Conservation (phyloP, 2,113 vertebrate genomes). For the Myotis lucifugus region DNA sequence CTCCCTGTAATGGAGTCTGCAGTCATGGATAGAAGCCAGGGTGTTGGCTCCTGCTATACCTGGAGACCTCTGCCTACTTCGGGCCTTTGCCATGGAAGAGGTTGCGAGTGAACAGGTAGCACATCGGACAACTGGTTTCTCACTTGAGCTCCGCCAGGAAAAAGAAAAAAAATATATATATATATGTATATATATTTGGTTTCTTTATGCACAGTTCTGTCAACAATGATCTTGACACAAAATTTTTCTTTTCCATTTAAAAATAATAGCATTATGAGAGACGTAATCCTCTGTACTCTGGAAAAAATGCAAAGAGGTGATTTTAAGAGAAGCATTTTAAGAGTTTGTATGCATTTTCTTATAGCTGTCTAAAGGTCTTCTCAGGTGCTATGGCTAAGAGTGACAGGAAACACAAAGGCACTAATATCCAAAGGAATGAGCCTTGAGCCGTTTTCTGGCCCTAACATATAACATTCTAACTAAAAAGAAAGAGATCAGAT, state of each 20-base stretch:
- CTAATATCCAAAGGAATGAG: not conserved
- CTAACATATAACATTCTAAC: not conserved
- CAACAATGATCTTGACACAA: not conserved
- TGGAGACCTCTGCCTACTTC: not conserved
- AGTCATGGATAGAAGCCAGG: accelerated
- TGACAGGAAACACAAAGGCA: not conserved
- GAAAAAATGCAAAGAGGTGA: not conserved
- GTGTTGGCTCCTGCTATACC: accelerated
- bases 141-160: not conserved
- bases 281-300: not conserved
- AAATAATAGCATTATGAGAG: not conserved
- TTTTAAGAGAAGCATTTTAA: not conserved
- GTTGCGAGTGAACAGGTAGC: not conserved
- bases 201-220: not conserved
- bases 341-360: not conserved
- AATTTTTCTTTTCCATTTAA: not conserved
- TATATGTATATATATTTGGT: not conserved
- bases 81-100: not conserved
- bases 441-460: not conserved
- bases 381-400: not conserved
- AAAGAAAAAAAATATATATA: not conserved
- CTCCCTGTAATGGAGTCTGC: accelerated
- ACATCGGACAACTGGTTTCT: not conserved
- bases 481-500: not conserved
- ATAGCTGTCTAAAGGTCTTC: not conserved